Evolutionary conservation across 2,797 vertebrate species (phyloP).

Genomic region (Danio albolineatus): DNA sequence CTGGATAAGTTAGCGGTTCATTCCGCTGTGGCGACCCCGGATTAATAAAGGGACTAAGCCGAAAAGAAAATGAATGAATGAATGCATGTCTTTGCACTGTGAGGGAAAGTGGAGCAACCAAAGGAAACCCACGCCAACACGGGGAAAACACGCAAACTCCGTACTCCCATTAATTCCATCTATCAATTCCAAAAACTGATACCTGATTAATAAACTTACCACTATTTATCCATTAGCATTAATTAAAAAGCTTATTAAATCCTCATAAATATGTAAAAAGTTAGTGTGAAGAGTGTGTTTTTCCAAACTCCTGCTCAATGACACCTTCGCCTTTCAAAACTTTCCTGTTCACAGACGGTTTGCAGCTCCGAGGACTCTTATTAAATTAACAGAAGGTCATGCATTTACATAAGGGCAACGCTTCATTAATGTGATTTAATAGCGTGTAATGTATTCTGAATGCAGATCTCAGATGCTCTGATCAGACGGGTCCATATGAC

Average conservation of each 20-base stretch:
- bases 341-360: slow-evolving; percentile 18
- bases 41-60: too few species aligned
- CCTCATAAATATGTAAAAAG: background rate
- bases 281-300: background rate
- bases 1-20: too few species aligned
- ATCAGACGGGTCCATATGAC: slow-evolving; percentile 97
- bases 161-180: too few species aligned
- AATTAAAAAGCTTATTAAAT: background rate
- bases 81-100: too few species aligned
- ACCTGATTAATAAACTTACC: background rate
- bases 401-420: slow-evolving; percentile 38
- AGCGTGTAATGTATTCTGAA: slow-evolving; percentile 14
- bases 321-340: slow-evolving; percentile 46
- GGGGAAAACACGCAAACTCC: too few species aligned
- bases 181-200: background rate
- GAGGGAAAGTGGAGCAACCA: too few species aligned
- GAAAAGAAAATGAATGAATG: too few species aligned
- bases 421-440: slow-evolving; percentile 32
- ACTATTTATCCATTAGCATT: background rate
- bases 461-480: slow-evolving; percentile 95
- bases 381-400: slow-evolving; percentile 44
- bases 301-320: slow-evolving; percentile 1
- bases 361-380: slow-evolving; percentile 18
- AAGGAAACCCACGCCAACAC: too few species aligned
- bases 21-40: too few species aligned